Evolutionary conservation across 2,797 vertebrate genomes (phyloP).

Genomic region (Pseudocheirus occidentalis): DNA sequence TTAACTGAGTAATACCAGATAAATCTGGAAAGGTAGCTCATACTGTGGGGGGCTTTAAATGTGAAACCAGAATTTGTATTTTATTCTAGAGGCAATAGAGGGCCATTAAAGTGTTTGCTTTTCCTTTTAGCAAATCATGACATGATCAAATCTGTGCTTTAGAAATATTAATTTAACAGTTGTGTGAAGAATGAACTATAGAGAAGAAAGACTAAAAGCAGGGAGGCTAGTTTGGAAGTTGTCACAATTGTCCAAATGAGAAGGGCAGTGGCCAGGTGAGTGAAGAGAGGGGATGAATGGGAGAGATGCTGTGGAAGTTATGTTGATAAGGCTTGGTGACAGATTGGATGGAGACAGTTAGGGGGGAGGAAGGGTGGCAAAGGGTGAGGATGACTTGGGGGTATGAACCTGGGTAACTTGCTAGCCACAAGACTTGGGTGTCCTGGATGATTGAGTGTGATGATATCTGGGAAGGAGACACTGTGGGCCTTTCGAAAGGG

Average conservation of each 20-base stretch:
- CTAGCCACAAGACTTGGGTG: background rate
- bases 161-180: background rate
- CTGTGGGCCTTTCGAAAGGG: background rate
- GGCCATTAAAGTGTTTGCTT: background rate
- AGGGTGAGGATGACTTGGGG: background rate
- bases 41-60: background rate
- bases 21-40: background rate
- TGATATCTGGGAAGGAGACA: background rate
- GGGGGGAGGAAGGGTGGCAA: background rate
- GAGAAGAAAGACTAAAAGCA: background rate
- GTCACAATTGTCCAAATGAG: background rate
- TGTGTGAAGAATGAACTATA: background rate
- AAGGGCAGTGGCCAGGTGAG: background rate
- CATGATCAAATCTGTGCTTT: background rate
- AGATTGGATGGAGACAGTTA: background rate
- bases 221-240: background rate
- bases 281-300: background rate
- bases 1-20: background rate
- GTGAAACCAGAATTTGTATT: background rate
- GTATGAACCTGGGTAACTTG: background rate
- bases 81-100: background rate
- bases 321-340: background rate
- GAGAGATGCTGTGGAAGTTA: background rate
- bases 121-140: background rate
- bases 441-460: background rate